Conservation (phyloP, 2,113 vertebrate genomes). For the Phasianus colchicus region DNA sequence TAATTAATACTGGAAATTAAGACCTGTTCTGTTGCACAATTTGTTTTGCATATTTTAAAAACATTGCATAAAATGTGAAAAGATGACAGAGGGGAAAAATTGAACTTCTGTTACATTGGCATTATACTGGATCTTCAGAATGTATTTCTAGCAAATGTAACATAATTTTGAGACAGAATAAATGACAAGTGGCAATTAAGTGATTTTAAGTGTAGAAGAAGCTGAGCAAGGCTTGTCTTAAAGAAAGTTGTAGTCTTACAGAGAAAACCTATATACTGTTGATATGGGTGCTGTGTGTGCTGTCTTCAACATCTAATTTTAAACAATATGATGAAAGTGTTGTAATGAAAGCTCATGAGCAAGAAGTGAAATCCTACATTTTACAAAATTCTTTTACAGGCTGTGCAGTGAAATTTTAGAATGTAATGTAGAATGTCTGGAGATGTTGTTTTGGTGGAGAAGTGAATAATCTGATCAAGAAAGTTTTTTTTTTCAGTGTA, state of each 20-base stretch:
- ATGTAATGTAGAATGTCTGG: neutral
- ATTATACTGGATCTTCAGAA: neutral
- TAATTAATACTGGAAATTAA: neutral
- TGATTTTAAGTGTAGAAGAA: neutral
- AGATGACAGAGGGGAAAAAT: neutral
- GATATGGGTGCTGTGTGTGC: neutral
- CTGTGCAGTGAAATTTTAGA: neutral
- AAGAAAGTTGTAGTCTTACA: neutral
- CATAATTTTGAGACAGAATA: neutral
- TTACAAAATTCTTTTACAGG: neutral
- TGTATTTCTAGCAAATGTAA: neutral
- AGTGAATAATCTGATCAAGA: neutral
- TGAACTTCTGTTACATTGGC: neutral
- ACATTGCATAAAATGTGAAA: neutral
- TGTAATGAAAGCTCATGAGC: neutral
- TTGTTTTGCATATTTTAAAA: slow-evolving; percentile 5
- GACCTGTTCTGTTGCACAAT: neutral
- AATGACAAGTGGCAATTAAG: neutral
- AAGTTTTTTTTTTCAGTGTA: neutral
- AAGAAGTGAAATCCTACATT: neutral
- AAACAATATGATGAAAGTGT: neutral
- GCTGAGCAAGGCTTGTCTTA: neutral
- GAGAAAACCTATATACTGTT: neutral
- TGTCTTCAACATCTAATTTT: neutral
- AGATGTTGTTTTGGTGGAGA: neutral